A percentile compares a stretch with the other conserved stretches of the same genome.
These are phyloP conservation scores for Dermochelys coriacea DNA, from an alignment of 2,797 vertebrate genomes.

Conservation along the genomic window DNA sequence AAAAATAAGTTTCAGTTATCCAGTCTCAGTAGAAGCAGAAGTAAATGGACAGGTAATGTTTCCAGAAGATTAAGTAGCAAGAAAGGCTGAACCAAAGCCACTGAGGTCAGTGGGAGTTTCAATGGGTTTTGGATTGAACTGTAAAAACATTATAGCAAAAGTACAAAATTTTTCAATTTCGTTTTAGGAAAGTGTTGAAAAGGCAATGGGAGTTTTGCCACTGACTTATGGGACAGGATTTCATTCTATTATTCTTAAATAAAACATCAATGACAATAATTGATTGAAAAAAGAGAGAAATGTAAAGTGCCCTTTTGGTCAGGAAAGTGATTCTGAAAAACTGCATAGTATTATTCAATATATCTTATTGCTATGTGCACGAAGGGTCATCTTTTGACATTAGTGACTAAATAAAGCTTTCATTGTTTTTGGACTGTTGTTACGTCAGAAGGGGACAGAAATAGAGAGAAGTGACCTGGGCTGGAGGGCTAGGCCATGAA, in stretches of 20 bases:
- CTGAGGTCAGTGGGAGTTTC: background rate
- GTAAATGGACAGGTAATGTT: background rate
- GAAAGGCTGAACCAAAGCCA: background rate
- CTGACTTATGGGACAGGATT: background rate
- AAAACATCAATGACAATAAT: background rate
- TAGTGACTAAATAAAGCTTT: background rate
- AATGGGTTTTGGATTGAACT: background rate
- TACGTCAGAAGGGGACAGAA: too few species aligned
- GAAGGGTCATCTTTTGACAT: background rate
- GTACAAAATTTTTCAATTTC: background rate
- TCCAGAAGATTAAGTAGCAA: background rate
- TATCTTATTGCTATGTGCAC: background rate
- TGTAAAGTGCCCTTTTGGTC: background rate
- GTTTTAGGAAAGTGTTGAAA: background rate
- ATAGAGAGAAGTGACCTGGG: too few species aligned
- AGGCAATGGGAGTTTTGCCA: background rate
- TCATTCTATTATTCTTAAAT: background rate
- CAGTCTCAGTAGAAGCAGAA: background rate
- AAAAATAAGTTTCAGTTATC: background rate
- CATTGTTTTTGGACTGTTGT: background rate
- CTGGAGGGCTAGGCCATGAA: too few species aligned
- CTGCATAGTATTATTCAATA: background rate
- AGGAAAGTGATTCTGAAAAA: background rate
- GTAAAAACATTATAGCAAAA: background rate
- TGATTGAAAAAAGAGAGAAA: background rate